These are phyloP conservation scores for Echinops telfairi DNA, from an alignment of 2,113 vertebrate genomes.

Conservation along the genomic window DNA sequence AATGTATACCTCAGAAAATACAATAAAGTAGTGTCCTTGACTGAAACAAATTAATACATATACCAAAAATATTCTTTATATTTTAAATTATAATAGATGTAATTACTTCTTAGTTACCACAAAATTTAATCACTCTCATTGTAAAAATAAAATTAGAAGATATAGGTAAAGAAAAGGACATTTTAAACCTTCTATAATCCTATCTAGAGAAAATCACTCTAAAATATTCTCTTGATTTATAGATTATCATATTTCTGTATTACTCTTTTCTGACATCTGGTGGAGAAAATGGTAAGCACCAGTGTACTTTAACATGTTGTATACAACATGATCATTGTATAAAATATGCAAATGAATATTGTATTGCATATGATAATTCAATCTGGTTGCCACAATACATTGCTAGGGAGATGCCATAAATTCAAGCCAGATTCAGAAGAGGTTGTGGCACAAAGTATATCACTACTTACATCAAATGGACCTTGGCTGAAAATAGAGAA, in stretches of 20 bases:
- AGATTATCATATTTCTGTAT: slow-evolving; percentile 49
- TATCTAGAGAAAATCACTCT: slow-evolving; percentile 53
- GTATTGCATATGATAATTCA: too few relatives aligned
- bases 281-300: slow-evolving; percentile 69
- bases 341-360: background rate
- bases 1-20: slow-evolving; percentile 17
- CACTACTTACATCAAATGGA: too few relatives aligned
- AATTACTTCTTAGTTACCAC: slow-evolving; percentile 53
- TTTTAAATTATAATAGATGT: slow-evolving; percentile 46
- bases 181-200: background rate
- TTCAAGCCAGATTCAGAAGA: too few relatives aligned
- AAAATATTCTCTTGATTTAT: slow-evolving; percentile 39
- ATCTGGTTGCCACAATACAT: too few relatives aligned
- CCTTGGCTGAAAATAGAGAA: too few relatives aligned
- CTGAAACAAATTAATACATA: background rate
- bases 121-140: slow-evolving; percentile 37
- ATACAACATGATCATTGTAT: background rate
- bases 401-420: too few relatives aligned
- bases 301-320: background rate
- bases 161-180: background rate
- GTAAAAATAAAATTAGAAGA: slow-evolving; percentile 48
- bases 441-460: too few relatives aligned
- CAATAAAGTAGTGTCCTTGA: background rate
- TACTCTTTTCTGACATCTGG: slow-evolving; percentile 78
- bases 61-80: background rate